Conservation (phyloP, 2,797 vertebrate genomes). For the Myotis planiceps region DNA sequence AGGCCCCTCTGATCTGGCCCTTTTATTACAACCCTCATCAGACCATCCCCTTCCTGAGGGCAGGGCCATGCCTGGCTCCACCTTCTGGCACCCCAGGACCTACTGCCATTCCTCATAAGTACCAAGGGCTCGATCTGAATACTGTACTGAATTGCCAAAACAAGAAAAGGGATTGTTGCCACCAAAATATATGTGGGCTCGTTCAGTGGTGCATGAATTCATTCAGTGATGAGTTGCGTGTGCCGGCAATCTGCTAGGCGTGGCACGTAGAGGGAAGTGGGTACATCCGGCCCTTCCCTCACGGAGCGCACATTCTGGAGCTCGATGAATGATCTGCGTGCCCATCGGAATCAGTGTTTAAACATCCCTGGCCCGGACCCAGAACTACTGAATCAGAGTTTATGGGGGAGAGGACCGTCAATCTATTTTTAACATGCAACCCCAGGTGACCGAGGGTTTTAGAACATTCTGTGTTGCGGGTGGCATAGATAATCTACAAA, state of each 20-base stretch:
- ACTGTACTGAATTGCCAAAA: background rate
- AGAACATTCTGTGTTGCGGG: background rate
- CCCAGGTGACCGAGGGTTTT: background rate
- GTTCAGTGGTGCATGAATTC: background rate
- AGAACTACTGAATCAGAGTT: background rate
- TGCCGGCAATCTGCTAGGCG: too few species aligned
- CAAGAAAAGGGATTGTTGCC: background rate
- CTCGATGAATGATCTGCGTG: background rate
- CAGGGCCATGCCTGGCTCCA: background rate
- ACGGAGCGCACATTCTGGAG: fast-evolving
- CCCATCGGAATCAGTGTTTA: background rate
- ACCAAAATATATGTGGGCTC: background rate
- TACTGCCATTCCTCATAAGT: fast-evolving
- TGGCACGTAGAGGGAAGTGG: background rate
- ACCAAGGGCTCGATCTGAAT: background rate
- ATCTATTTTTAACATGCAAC: background rate
- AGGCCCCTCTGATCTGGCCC: background rate
- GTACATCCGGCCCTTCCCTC: background rate
- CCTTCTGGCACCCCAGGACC: background rate
- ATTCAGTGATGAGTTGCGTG: background rate
- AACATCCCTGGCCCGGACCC: background rate
- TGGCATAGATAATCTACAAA: background rate
- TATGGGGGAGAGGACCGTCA: background rate
- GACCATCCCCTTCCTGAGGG: background rate
- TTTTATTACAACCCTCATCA: background rate